phyloP scores from a whole-genome alignment of 1,140 invertebrate genomes.

The Drosophila parvula region DNA sequence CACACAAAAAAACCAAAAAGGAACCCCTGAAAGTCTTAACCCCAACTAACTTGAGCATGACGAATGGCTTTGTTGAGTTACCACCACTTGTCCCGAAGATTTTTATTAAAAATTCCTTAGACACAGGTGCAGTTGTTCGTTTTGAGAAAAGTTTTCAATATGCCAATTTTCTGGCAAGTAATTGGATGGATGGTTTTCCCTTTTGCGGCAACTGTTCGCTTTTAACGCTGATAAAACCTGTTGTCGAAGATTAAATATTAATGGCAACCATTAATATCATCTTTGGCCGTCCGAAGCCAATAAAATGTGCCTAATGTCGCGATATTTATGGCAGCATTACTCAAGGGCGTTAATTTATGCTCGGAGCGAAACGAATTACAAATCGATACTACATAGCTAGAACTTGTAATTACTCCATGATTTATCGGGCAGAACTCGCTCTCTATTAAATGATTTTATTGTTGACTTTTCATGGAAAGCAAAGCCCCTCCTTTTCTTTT shows the following conservation, averaged over 20 bases:
- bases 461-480: conserved; percentile 3
- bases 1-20: background rate
- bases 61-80: conserved; percentile 69
- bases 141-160: conserved; percentile 44
- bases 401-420: conserved; percentile 27
- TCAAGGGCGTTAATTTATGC: conserved; percentile 50
- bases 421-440: conserved; percentile 20
- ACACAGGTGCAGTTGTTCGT: conserved; percentile 48
- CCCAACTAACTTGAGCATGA: conserved; percentile 64
- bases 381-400: conserved; percentile 48
- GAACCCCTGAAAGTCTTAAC: conserved; percentile 34
- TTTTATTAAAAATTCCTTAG: conserved; percentile 56
- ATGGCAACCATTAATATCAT: conserved; percentile 44
- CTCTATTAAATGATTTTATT: conserved; percentile 11
- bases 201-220: background rate
- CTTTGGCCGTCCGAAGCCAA: conserved; percentile 51
- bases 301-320: conserved; percentile 65
- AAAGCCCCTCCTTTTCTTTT: background rate
- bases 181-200: conserved; percentile 26
- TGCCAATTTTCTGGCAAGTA: conserved; percentile 26
- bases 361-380: conserved; percentile 20
- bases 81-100: conserved; percentile 47
- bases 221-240: conserved; percentile 40
- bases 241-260: conserved; percentile 57
- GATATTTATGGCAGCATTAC: conserved; percentile 61